phyloP scores from a whole-genome alignment of 2,797 vertebrate genomes.

The Sylvia borin region DNA sequence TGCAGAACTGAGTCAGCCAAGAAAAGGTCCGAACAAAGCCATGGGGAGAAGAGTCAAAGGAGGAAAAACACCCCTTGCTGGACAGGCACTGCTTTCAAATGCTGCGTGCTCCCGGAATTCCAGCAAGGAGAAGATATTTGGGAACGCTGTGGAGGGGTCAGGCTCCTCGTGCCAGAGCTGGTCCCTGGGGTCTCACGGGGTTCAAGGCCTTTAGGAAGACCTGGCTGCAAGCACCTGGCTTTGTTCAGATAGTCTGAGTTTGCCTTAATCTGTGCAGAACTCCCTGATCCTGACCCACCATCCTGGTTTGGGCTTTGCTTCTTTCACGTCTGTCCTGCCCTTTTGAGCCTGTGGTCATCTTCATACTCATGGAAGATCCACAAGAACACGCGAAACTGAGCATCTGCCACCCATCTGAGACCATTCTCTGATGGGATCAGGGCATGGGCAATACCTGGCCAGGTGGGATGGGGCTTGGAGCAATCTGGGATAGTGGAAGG shows the following conservation, averaged over 20 bases:
- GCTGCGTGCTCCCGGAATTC: fast-evolving
- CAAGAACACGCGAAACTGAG: fast-evolving
- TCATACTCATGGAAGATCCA: fast-evolving
- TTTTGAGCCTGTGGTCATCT: not conserved
- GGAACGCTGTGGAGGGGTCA: not conserved
- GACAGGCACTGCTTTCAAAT: not conserved
- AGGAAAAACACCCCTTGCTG: not conserved
- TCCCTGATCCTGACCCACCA: not conserved
- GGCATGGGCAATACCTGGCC: not conserved
- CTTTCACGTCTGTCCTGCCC: not conserved
- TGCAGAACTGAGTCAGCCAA: not conserved
- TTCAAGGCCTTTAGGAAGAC: not conserved
- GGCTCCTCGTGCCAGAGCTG: fast-evolving
- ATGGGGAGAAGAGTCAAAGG: fast-evolving
- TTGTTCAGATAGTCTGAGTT: not conserved
- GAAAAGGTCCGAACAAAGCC: not conserved
- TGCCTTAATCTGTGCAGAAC: not conserved
- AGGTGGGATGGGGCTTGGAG: fast-evolving
- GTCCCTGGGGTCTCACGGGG: not conserved
- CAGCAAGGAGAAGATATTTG: not conserved
- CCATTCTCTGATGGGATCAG: not conserved
- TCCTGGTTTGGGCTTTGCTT: not conserved
- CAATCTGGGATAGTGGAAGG: not conserved
- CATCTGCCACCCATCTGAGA: not conserved
- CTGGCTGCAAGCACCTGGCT: not conserved